Evolutionary conservation across 2,888 invertebrate genomes (phyloP).

Genomic region (Dinocampus coccinellae): DNA sequence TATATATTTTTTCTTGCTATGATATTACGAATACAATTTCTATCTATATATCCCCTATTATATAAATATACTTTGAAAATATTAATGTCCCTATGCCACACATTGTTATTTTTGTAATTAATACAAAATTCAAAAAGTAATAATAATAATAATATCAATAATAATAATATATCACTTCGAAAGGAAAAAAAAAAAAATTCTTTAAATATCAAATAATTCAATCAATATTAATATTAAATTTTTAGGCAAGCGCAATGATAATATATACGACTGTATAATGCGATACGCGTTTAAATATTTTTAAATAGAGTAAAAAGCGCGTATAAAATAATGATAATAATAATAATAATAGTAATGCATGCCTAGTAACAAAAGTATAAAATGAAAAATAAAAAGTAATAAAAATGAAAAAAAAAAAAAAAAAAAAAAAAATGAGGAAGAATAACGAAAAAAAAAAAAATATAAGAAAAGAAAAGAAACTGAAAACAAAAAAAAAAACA

Average conservation of each 20-base stretch:
- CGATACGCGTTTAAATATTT: constrained; percentile 41
- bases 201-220: not conserved
- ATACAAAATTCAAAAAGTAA: too few species aligned
- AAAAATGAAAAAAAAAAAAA: constrained; percentile 13
- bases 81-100: not conserved
- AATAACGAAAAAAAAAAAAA: not conserved
- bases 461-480: not conserved
- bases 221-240: constrained; percentile 3
- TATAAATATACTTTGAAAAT: not conserved
- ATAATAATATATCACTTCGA: too few species aligned
- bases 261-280: constrained; percentile 35
- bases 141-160: too few species aligned
- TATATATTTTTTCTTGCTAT: not conserved
- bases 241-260: constrained; percentile 21
- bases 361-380: constrained; percentile 35
- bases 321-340: constrained; percentile 35
- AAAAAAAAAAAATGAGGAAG: constrained; percentile 20
- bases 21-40: not conserved
- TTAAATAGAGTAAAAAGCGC: constrained; percentile 40
- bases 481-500: not conserved
- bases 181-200: constrained; percentile 6
- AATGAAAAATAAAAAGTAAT: constrained; percentile 18
- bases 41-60: not conserved
- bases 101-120: not conserved
- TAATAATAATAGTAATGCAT: too few species aligned